These are phyloP conservation scores for Antennarius maculatus DNA, from an alignment of 2,797 vertebrate species.

Conservation along the genomic window DNA sequence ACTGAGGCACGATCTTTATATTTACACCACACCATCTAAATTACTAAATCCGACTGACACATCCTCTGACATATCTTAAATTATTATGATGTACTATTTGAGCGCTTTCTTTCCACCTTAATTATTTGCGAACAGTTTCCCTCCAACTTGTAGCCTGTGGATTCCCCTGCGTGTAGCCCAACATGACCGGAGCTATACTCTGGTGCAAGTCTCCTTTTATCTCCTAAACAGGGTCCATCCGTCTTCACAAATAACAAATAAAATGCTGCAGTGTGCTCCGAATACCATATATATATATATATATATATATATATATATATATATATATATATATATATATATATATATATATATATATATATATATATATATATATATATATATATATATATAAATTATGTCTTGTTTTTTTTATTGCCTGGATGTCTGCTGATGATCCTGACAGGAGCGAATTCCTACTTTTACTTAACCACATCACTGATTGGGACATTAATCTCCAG, in stretches of 20 bases:
- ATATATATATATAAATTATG: background rate
- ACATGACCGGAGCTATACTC: conserved; percentile 2
- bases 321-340: too few species aligned
- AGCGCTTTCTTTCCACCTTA: conserved; percentile 1
- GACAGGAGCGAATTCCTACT: conserved; percentile 25
- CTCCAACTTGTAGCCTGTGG: background rate
- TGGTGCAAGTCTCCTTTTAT: conserved; percentile 10
- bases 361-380: too few species aligned
- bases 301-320: too few species aligned
- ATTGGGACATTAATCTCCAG: conserved; percentile 71
- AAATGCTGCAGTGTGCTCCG: background rate
- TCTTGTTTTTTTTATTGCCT: background rate
- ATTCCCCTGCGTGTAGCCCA: background rate
- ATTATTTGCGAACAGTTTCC: conserved; percentile 1
- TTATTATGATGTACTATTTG: background rate
- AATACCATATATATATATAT: too few species aligned
- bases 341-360: too few species aligned
- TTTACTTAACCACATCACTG: conserved; percentile 61
- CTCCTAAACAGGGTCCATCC: conserved; percentile 10
- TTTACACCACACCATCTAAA: background rate
- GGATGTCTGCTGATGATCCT: conserved; percentile 16
- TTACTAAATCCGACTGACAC: background rate
- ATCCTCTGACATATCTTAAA: background rate
- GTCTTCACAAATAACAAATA: conserved; percentile 1
- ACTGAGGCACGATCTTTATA: background rate